Conservation (phyloP, 2,797 vertebrate genomes). For the Cryptoprocta ferox region DNA sequence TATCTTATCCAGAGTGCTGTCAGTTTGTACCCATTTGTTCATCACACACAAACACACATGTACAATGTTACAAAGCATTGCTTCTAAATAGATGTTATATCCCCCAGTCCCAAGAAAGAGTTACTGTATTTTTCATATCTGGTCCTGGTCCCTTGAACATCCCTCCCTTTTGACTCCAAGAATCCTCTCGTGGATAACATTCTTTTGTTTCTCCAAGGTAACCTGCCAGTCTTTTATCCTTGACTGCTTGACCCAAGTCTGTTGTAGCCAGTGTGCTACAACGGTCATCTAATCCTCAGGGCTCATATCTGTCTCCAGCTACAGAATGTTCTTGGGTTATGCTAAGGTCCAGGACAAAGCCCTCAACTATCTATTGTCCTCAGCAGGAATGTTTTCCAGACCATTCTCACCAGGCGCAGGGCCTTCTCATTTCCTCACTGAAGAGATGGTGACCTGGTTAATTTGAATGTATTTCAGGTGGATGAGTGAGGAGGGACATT, state of each 20-base stretch:
- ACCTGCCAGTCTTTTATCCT: neutral
- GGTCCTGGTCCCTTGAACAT: neutral
- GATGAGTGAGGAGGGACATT: neutral
- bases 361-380: neutral
- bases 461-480: neutral
- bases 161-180: neutral
- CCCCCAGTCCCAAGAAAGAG: neutral
- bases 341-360: neutral
- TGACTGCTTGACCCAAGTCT: neutral
- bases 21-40: neutral
- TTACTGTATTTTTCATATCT: slow-evolving; percentile 39
- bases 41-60: neutral
- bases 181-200: neutral
- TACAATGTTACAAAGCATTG: neutral
- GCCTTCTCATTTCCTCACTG: neutral
- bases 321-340: neutral
- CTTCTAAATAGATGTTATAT: neutral
- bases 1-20: neutral
- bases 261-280: neutral
- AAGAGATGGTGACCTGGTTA: neutral
- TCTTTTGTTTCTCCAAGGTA: neutral
- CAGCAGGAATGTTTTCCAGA: neutral
- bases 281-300: neutral
- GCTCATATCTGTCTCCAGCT: neutral
- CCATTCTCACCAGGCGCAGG: neutral